Evolutionary conservation across 2,888 invertebrate genomes (phyloP).

Genomic region (Sphaerophoria taeniata): DNA sequence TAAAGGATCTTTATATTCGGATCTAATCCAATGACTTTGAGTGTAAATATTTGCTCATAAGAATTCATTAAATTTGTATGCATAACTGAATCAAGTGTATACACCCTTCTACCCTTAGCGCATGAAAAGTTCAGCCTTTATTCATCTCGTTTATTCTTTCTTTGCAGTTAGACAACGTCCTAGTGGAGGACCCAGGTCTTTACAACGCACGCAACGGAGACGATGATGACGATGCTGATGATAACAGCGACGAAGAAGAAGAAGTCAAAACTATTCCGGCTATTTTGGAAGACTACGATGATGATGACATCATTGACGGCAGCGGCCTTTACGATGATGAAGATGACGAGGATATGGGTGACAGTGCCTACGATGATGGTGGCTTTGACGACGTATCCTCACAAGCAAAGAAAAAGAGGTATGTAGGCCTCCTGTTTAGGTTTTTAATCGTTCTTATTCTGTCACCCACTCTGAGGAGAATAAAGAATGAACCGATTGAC

Average conservation of each 20-base stretch:
- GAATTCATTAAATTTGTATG: conserved; percentile 61
- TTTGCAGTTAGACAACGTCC: conserved; percentile 78
- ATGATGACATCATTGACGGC: conserved; percentile 67
- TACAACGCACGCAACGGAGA: conserved; percentile 68
- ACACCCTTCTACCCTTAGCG: conserved; percentile 1
- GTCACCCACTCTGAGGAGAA: background rate
- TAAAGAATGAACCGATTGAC: conserved; percentile 47
- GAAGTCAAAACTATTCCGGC: conserved; percentile 35
- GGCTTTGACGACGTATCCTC: conserved; percentile 77
- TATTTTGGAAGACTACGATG: conserved; percentile 74
- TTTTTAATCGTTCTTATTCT: conserved; percentile 2
- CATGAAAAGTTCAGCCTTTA: conserved; percentile 32
- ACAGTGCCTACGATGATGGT: conserved; percentile 47
- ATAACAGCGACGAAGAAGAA: conserved; percentile 47
- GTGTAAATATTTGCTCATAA: background rate
- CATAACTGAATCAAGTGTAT: conserved; percentile 63
- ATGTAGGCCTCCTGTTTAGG: conserved; percentile 41
- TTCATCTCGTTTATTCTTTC: conserved; percentile 53
- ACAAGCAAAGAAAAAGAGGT: conserved; percentile 77
- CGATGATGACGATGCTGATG: conserved; percentile 65
- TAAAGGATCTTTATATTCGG: background rate
- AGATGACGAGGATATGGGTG: conserved; percentile 60
- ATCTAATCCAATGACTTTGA: background rate
- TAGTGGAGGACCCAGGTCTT: conserved; percentile 78
- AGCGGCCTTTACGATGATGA: conserved; percentile 62